phyloP scores from a whole-genome alignment of 2,888 invertebrate genomes.

The Cinara cedri region DNA sequence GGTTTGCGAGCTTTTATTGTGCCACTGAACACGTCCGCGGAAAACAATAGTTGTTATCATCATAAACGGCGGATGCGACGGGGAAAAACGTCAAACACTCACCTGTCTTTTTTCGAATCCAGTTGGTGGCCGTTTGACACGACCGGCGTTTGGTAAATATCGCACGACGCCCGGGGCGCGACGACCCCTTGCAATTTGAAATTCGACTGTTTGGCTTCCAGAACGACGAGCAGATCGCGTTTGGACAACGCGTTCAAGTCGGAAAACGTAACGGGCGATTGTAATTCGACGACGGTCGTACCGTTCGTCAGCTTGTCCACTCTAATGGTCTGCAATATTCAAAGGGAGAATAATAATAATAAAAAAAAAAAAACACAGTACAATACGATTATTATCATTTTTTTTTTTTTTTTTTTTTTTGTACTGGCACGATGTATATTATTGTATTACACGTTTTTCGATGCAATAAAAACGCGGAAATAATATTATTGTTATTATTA shows the following conservation, averaged over 20 bases:
- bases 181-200: slow-evolving; percentile 75
- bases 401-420: no score
- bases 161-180: slow-evolving; percentile 77
- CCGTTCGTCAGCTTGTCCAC: slow-evolving; percentile 78
- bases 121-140: slow-evolving; percentile 16
- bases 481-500: neutral
- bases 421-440: no score
- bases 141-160: slow-evolving; percentile 76
- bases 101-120: slow-evolving; percentile 37
- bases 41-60: neutral
- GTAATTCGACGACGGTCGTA: slow-evolving; percentile 78
- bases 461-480: neutral
- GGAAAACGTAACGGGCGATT: slow-evolving; percentile 77
- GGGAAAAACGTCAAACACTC: neutral
- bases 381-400: no score
- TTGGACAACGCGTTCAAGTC: slow-evolving; percentile 78
- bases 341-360: no score
- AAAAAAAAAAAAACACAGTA: no score
- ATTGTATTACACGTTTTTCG: neutral
- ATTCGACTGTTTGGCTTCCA: slow-evolving; percentile 74
- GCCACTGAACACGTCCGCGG: no score
- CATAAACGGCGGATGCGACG: neutral
- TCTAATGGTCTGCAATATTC: slow-evolving; percentile 66
- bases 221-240: slow-evolving; percentile 69
- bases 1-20: no score